Evolutionary conservation across 1,140 invertebrate genomes (phyloP).

Genomic region (Coptotermes formosanus): DNA sequence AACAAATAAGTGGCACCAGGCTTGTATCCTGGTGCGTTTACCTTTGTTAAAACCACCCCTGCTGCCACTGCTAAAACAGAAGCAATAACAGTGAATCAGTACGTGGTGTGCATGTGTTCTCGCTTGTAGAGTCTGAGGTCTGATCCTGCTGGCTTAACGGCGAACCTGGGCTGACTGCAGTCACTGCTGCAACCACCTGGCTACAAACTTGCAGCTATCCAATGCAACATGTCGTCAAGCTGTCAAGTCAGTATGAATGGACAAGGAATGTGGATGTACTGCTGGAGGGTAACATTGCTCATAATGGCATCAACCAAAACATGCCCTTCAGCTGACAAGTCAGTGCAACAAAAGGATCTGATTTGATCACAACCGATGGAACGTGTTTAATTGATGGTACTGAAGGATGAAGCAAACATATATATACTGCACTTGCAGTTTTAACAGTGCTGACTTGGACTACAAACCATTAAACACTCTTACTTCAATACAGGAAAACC

Average conservation of each 20-base stretch:
- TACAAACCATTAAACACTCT: too few species aligned
- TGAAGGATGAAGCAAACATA: too few species aligned
- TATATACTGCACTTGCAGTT: too few species aligned
- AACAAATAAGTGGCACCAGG: conserved; percentile 66
- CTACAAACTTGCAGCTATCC: conserved; percentile 18
- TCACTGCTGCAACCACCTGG: conserved; percentile 16
- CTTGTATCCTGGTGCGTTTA: conserved; percentile 70
- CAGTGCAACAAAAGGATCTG: too few species aligned
- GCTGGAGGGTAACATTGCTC: neutral
- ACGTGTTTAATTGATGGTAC: too few species aligned
- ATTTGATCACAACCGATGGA: too few species aligned
- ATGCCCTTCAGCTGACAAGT: too few species aligned
- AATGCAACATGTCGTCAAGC: neutral
- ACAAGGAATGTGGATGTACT: neutral
- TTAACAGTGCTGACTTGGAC: too few species aligned
- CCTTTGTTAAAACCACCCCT: conserved; percentile 85
- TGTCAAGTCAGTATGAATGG: neutral
- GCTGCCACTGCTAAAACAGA: conserved; percentile 84
- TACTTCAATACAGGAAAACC: too few species aligned
- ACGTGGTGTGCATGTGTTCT: conserved; percentile 21
- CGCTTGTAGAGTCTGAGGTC: neutral
- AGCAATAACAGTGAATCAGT: conserved; percentile 54
- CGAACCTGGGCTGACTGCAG: neutral
- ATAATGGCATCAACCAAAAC: neutral
- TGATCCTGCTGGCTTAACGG: conserved; percentile 13